Base-by-base conservation (phyloP, 2,888 invertebrate genomes). In the Cosmorhoe ocellata region DNA sequence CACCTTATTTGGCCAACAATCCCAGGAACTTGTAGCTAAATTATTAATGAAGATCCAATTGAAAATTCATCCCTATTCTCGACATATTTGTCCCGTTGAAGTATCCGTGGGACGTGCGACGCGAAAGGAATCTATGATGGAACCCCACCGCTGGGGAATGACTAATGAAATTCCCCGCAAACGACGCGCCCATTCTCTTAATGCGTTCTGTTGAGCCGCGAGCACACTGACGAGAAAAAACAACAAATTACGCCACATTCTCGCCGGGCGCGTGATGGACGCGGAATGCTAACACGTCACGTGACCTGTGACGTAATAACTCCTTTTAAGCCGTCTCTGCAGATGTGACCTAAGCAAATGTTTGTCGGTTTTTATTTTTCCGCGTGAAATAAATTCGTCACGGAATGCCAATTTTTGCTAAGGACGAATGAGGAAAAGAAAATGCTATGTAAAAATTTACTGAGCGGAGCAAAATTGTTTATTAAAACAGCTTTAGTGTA, bases 81-180 rank as follows among this genome's bases (percentile, higher is more conserved):
- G 58, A 70, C 66, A 72, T 74, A 74, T 72, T 72, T 73, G 74
- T 69, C 67, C 65, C 63, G 43, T 18, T 18, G 62, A 67, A 72
- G 73, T 69, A 72, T 73, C 71, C 66, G 64, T 58, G 71, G 67
- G 64, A 66, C 66, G 69, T 58, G 64, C 61, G 67, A 68, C 64
- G 65, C 65, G 66, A 66, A 64, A 71, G 75, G 77, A 76, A 77
- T 76, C 71, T 73, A 70, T 75, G 72, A 76, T 70, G 69, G 72
- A 75, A 68, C 67, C 72, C 68, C 68, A 63, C 68, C 71, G 64
- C 64, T 61, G 37, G 62, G 68, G 74, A 73, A 76, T 79, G 69
- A 75, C 74, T 79, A 79, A 79, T 79, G 79, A 79, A 79, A 79
- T 79, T 79, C 78, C 54, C 72, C 68, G 57, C 74, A 74, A 78